These are phyloP conservation scores for Schmidtea mediterranea DNA, from an alignment of 1,140 invertebrate species.

Conservation along the genomic window DNA sequence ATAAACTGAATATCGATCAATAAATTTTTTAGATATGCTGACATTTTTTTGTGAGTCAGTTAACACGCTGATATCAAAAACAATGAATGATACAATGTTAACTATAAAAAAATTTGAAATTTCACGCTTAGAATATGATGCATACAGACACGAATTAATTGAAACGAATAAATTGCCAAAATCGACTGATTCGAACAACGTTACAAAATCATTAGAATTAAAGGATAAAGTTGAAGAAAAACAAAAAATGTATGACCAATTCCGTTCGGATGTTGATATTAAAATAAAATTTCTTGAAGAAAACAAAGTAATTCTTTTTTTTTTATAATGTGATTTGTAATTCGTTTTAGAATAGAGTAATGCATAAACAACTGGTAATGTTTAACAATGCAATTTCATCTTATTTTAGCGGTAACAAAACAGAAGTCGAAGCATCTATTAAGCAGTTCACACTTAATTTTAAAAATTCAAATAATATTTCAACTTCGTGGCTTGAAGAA, in stretches of 20 bases:
- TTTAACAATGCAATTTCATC: conserved; percentile 84
- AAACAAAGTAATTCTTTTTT: conserved; percentile 42
- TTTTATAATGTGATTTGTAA: conserved; percentile 9
- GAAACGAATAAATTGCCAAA: conserved; percentile 15
- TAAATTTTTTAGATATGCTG: conserved; percentile 40
- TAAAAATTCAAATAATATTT: no score
- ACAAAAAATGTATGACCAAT: conserved; percentile 60
- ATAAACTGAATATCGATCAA: no score
- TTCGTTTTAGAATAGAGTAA: conserved; percentile 59
- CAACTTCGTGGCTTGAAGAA: no score
- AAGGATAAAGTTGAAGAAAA: conserved; percentile 52
- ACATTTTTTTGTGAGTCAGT: conserved; percentile 84
- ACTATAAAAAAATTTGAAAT: conserved; percentile 53
- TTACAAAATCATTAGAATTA: conserved; percentile 41
- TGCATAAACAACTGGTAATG: conserved; percentile 78
- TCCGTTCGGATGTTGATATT: conserved; percentile 63
- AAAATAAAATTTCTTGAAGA: conserved; percentile 84
- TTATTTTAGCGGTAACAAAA: conserved; percentile 79
- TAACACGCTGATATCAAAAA: conserved; percentile 76
- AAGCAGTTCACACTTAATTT: conserved; percentile 51
- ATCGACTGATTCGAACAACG: conserved; percentile 4
- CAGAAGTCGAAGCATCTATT: conserved; percentile 63
- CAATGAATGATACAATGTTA: conserved; percentile 73
- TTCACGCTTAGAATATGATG: conserved; percentile 58
- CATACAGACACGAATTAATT: conserved; percentile 70